A percentile compares a stretch with the other conserved stretches of the same genome.
phyloP scores from a whole-genome alignment of 2,113 vertebrate genomes.

The Cynoglossus semilaevis region DNA sequence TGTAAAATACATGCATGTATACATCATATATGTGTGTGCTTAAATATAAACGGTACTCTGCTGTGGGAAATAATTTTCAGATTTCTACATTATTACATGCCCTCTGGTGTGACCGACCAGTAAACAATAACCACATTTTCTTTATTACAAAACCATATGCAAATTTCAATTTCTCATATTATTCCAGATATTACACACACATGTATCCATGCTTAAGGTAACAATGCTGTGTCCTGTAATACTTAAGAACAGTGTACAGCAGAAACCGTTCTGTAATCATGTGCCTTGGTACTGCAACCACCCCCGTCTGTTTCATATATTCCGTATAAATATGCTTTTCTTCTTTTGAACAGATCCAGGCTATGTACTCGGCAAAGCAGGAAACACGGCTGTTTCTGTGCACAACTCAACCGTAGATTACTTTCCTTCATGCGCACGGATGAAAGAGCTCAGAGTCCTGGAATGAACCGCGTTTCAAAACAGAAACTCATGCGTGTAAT shows the following conservation, averaged over 20 bases:
- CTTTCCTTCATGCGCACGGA: background rate
- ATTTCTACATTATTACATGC: background rate
- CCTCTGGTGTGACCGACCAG: background rate
- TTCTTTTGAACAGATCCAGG: constrained; percentile 4
- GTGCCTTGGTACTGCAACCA: background rate
- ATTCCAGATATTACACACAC: constrained; percentile 13
- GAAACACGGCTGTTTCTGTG: background rate
- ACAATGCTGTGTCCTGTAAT: background rate
- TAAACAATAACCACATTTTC: constrained; percentile 29
- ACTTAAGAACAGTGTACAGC: constrained; percentile 3
- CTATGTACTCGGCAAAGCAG: background rate
- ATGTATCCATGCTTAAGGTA: constrained; percentile 7
- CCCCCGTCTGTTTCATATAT: constrained; percentile 1
- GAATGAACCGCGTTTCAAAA: constrained; percentile 9
- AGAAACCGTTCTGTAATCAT: constrained; percentile 5
- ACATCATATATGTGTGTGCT: too few species aligned
- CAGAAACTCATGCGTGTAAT: constrained; percentile 7
- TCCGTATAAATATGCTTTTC: constrained; percentile 14
- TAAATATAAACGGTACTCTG: background rate
- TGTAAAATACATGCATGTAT: background rate
- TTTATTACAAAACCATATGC: constrained; percentile 25
- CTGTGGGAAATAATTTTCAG: background rate
- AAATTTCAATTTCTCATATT: constrained; percentile 14
- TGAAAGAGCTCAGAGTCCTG: constrained; percentile 7
- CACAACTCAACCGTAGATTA: background rate